phyloP scores from a whole-genome alignment of 2,113 vertebrate genomes.

The Rattus rattus region DNA sequence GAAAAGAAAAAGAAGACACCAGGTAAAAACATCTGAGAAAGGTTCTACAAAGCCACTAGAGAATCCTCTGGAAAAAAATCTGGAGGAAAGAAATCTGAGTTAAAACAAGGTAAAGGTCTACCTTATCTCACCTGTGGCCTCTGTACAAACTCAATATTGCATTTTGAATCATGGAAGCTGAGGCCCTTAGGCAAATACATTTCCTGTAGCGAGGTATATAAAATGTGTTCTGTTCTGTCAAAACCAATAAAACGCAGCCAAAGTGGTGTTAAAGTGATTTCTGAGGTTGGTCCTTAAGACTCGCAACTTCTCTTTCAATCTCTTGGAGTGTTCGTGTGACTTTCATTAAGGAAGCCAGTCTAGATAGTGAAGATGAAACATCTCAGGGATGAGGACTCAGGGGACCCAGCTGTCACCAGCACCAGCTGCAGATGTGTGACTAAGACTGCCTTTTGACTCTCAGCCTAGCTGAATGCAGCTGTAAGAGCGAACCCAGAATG shows the following conservation, averaged over 20 bases:
- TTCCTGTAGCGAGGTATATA: not conserved
- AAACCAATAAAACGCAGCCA: not conserved
- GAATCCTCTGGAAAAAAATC: not conserved
- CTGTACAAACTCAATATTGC: not conserved
- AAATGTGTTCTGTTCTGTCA: not conserved
- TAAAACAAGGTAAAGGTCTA: not conserved
- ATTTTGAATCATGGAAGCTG: not conserved
- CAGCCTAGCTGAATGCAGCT: not conserved
- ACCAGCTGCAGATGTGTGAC: not conserved
- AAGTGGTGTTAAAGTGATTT: not conserved
- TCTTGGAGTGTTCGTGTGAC: not conserved
- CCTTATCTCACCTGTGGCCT: not conserved
- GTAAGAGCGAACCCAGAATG: not conserved
- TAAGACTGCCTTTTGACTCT: not conserved
- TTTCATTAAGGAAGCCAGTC: not conserved
- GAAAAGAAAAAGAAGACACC: not conserved
- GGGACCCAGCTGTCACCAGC: not conserved
- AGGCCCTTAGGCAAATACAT: not conserved
- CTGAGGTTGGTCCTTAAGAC: not conserved
- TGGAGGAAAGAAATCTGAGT: not conserved
- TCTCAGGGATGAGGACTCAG: not conserved
- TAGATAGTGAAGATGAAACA: not conserved
- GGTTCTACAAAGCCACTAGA: not conserved
- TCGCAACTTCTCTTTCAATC: not conserved
- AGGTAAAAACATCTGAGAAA: not conserved